Evolutionary conservation across 2,113 vertebrate species (phyloP), one percentile per base, ranked within the genome.

Genomic region (Hemicordylus capensis): DNA sequence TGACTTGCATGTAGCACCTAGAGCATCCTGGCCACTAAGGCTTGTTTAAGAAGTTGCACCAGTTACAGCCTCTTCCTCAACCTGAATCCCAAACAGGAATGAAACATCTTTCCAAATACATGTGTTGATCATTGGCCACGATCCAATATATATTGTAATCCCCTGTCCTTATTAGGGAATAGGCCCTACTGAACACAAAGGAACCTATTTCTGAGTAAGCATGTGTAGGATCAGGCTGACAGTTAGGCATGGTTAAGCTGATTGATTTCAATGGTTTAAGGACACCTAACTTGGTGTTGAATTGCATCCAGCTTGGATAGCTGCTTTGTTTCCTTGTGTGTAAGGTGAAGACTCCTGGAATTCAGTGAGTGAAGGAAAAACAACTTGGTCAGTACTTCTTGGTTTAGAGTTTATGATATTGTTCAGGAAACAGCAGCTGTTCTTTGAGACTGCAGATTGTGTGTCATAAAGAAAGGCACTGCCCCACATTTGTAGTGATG

Each of bases 391-490:
- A 72, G 51, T 73, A 54, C 17, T 69, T 11, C 61, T 79, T 70
- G 1, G 24, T 19, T 63, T 61, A 24, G 6, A 46, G 28, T 74
- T 74, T 74, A 61, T 61, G 59, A 31, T 63, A 19, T 69, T 58
- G 42, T 72, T 85, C 66, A 73, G 84, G 67, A 85, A 61, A 72
- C 54, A 72, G 84, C 76, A 63, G 76, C 76, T 79, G 63, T 72
- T 78, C 26, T 77, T 59, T 42, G 42, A 66, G 54, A 54, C 34
- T 72, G 58, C 26, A 72, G 26, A 8, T 70, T 31, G 28, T 77
- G 66, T 77, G 34, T 73, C 3, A 20, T 80, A 80, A 73, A 34
- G 80, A 39, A 34, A 42, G 56, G 8, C n/a, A 22, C n/a, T 39
- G 26, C 31, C n/a, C 56, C 42, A 44, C n/a, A 31, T 39, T 34